These are phyloP conservation scores for Esox niger DNA, from an alignment of 2,113 vertebrate genomes.

Conservation along the genomic window DNA sequence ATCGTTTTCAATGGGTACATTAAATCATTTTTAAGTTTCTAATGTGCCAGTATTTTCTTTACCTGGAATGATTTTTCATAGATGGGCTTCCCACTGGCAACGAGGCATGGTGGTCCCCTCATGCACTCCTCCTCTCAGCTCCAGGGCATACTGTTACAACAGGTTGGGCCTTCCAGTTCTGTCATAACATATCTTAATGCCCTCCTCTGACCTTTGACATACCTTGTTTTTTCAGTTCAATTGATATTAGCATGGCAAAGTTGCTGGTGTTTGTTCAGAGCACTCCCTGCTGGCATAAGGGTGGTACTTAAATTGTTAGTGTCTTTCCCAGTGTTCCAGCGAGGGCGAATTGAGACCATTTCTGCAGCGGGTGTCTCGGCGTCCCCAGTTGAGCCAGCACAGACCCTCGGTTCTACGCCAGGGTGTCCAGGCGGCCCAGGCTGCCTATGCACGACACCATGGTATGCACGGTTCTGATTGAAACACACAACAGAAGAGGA, in stretches of 20 bases:
- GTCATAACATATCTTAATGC: not conserved
- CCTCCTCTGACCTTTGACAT: not conserved
- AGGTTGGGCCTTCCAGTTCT: not conserved
- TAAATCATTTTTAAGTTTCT: too few species aligned
- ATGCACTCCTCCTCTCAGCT: constrained; percentile 2
- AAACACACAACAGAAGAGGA: not conserved
- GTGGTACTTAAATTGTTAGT: not conserved
- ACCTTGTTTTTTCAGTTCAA: too few species aligned
- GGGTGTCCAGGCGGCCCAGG: constrained; percentile 18
- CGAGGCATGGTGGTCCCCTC: not conserved
- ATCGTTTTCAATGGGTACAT: too few species aligned
- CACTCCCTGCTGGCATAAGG: not conserved
- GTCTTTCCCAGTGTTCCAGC: constrained; percentile 28
- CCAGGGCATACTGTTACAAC: not conserved
- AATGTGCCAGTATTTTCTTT: too few species aligned
- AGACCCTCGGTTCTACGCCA: constrained; percentile 70
- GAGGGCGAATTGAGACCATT: constrained; percentile 30
- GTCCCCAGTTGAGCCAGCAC: constrained; percentile 41
- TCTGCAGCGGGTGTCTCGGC: constrained; percentile 23
- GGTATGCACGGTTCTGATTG: constrained; percentile 23
- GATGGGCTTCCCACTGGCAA: not conserved
- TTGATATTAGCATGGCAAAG: not conserved
- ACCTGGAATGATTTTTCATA: not conserved
- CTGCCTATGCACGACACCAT: constrained; percentile 33
- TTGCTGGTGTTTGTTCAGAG: not conserved